Conservation (phyloP, 2,888 invertebrate genomes). For the Rhopalosiphum nymphaeae region DNA sequence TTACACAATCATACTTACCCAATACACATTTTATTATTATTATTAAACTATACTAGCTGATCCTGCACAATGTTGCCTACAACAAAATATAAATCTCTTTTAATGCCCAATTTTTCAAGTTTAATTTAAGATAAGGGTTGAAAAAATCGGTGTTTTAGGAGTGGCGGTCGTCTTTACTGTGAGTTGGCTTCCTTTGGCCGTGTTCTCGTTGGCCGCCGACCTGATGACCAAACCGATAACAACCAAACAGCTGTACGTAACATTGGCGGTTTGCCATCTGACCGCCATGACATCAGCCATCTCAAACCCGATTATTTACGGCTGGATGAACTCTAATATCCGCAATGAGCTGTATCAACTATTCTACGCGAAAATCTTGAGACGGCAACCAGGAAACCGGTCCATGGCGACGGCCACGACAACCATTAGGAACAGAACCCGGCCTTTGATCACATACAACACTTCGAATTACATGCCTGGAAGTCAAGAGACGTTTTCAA, state of each 20-base stretch:
- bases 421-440: constrained; percentile 30
- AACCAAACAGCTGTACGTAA: constrained; percentile 69
- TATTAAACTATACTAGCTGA: too few species aligned
- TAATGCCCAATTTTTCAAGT: too few species aligned
- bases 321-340: constrained; percentile 76
- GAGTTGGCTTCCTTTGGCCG: constrained; percentile 75
- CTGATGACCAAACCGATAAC: constrained; percentile 68
- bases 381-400: constrained; percentile 20
- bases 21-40: too few species aligned
- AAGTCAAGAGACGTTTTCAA: constrained; percentile 50
- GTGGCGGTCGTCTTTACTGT: constrained; percentile 72
- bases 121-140: not conserved
- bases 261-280: constrained; percentile 73
- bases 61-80: too few species aligned
- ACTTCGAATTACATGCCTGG: constrained; percentile 48
- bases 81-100: too few species aligned
- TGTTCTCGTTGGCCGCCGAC: constrained; percentile 72
- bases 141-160: constrained; percentile 66
- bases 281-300: constrained; percentile 75
- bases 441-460: constrained; percentile 51
- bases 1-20: too few species aligned
- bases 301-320: constrained; percentile 75
- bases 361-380: constrained; percentile 66
- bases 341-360: constrained; percentile 71
- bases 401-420: constrained; percentile 42